Evolutionary conservation across 2,888 invertebrate species (phyloP), one percentile per base, ranked within the genome.

Genomic region (Aphidius colemani): DNA sequence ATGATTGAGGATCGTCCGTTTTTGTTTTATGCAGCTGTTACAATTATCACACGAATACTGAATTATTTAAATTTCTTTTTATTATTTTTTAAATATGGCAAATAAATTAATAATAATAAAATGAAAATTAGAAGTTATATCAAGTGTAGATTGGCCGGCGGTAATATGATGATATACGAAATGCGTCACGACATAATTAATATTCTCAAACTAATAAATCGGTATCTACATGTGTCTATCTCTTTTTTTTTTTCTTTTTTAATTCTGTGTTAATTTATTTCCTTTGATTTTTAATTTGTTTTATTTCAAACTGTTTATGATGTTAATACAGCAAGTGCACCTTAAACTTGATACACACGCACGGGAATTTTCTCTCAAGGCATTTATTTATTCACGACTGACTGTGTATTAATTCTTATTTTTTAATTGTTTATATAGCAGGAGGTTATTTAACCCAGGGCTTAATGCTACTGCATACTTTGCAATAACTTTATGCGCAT

Each of bases 171-270:
- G 41, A 61, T 58, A 18, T 18, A 13, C 64, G 66, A 66, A 67
- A 67, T 63, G 67, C 66, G 69, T 67, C 69, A 64, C 67, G 63
- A 64, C 65, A 66, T 67, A 70, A 70, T 70, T 69, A 70, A 70
- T 70, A 69, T 64, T 66, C 66, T 67, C 62, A 65, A 59, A 63
- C 62, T 64, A 67, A 65, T 70, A 64, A 66, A 67, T 67, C 53
- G 63, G 66, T 62, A 67, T 67, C 66, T 64, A 66, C 57, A 39
- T 57, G 46, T 57, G 39, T 39, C 7, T 30, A 30, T 10, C 30
- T 45, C 45, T 61, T 53, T 10, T 45, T 53, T 45, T 48, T 13
- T n/a, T 41, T 6, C 18, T 7, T 53, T 11, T 43, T 53, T 43
- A 44, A 50, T 53, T 40, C 39, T 30, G 3, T 9, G 41, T 10